These are phyloP conservation scores for Upupa epops DNA, from an alignment of 2,113 vertebrate genomes.

Conservation along the genomic window DNA sequence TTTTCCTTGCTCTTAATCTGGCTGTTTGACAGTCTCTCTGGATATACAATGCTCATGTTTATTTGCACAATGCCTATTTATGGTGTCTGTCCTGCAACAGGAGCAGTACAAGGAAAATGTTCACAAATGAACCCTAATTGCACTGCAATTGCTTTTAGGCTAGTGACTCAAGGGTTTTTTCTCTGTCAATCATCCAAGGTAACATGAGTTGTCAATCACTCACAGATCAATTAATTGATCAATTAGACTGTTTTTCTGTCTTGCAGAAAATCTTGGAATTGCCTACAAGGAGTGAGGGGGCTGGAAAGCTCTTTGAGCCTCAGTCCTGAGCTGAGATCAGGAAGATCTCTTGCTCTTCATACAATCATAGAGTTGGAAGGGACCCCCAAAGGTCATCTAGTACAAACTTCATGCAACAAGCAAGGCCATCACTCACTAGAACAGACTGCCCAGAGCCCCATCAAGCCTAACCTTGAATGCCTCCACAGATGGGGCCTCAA, in stretches of 20 bases:
- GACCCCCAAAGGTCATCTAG: no score
- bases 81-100: not conserved
- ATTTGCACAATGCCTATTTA: not conserved
- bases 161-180: not conserved
- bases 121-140: not conserved
- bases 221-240: not conserved
- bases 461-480: no score
- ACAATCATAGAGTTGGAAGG: no score
- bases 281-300: accelerated
- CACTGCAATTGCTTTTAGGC: not conserved
- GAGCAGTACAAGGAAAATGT: not conserved
- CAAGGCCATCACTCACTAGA: no score
- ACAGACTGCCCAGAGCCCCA: no score
- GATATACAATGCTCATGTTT: not conserved
- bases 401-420: no score
- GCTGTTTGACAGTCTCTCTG: not conserved
- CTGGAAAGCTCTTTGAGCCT: not conserved
- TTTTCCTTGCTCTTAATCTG: conserved; percentile 6
- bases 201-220: not conserved
- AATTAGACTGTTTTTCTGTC: not conserved
- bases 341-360: accelerated
- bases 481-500: no score
- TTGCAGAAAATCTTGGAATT: not conserved
- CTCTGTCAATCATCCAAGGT: not conserved
- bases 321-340: not conserved